Evolutionary conservation across 30 jellyfish, hydroid and myxozoan genomes (phyloP).

Genomic region (Aurelia sp.): DNA sequence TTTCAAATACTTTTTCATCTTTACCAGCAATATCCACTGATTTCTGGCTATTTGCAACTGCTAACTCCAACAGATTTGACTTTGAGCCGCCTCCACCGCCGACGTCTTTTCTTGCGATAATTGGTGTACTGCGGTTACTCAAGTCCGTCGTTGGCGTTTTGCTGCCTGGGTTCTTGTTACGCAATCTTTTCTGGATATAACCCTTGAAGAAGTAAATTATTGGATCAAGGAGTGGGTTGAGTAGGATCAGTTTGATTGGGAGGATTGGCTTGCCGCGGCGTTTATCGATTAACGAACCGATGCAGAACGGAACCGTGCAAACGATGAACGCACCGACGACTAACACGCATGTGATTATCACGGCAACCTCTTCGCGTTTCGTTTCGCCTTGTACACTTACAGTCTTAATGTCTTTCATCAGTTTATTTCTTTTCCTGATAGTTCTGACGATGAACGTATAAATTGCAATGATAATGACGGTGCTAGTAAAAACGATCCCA

Average conservation of each 20-base stretch:
- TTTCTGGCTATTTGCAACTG: too few species aligned
- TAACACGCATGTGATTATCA: not conserved
- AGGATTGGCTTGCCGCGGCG: not conserved
- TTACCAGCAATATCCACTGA: too few species aligned
- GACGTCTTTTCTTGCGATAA: too few species aligned
- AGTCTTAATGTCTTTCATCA: not conserved
- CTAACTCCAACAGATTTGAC: too few species aligned
- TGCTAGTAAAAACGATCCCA: slow-evolving; percentile 15
- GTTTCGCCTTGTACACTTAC: too few species aligned
- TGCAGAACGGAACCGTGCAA: not conserved
- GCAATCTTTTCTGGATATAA: not conserved
- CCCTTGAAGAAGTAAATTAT: not conserved
- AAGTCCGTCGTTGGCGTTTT: too few species aligned
- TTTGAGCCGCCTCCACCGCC: too few species aligned
- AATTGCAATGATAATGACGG: not conserved
- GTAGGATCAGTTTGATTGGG: not conserved
- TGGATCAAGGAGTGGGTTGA: not conserved
- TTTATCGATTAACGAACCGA: not conserved
- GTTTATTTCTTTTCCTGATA: not conserved
- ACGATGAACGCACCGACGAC: not conserved
- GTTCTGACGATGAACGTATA: slow-evolving; percentile 12
- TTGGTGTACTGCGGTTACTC: too few species aligned
- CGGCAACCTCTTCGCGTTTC: not conserved
- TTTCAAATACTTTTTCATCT: too few species aligned
- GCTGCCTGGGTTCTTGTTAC: too few species aligned